These are phyloP conservation scores for Calliphora vicina DNA, from an alignment of 1,140 invertebrate genomes.

Conservation along the genomic window DNA sequence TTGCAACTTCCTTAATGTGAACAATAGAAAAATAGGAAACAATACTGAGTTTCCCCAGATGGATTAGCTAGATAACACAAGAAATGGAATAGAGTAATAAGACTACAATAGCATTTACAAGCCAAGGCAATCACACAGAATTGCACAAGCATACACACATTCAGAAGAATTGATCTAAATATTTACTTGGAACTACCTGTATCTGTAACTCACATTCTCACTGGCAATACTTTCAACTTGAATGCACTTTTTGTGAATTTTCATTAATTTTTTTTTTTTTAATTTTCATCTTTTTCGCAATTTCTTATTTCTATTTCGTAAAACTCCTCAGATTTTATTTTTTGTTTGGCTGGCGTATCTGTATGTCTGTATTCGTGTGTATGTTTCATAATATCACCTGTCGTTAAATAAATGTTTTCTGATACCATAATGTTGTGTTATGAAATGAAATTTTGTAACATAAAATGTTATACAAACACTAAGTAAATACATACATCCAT, in stretches of 20 bases:
- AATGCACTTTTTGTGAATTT: slow-evolving; percentile 24
- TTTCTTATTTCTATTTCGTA: not conserved
- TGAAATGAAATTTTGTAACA: slow-evolving; percentile 12
- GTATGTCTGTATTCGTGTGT: not conserved
- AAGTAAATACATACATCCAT: not conserved
- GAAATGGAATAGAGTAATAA: not conserved
- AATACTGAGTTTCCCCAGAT: slow-evolving; percentile 14
- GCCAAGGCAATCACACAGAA: not conserved
- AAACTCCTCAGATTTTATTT: not conserved
- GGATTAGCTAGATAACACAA: slow-evolving; percentile 20
- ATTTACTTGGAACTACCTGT: not conserved
- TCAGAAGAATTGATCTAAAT: slow-evolving; percentile 2
- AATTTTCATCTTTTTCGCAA: not conserved
- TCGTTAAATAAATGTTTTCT: slow-evolving; percentile 31
- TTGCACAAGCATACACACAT: slow-evolving; percentile 5
- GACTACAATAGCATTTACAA: not conserved
- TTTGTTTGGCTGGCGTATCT: not conserved
- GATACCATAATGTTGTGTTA: slow-evolving; percentile 32
- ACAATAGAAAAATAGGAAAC: slow-evolving; percentile 5
- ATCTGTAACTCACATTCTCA: not conserved
- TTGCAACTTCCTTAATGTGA: not conserved
- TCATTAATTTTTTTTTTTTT: not conserved
- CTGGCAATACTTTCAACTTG: slow-evolving; percentile 20
- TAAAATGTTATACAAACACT: slow-evolving; percentile 25
- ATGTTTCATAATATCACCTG: slow-evolving; percentile 31